Percentiles rank a stretch among this genome's conserved stretches.
These are phyloP conservation scores for Ruditapes philippinarum DNA, from an alignment of 1,140 invertebrate genomes.

Conservation along the genomic window DNA sequence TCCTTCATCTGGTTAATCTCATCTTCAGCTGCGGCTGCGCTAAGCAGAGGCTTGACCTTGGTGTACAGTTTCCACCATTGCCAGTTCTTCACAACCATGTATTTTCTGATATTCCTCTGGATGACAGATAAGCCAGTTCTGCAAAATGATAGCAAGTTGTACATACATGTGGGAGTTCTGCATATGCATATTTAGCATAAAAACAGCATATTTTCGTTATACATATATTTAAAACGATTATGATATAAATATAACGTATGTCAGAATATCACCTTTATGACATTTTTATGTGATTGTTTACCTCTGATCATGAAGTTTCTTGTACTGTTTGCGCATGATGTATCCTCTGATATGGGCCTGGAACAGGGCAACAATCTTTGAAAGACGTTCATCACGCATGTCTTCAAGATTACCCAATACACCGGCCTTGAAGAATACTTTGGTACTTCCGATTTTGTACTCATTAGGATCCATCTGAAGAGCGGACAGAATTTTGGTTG, in stretches of 20 bases:
- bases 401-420: constrained; percentile 99
- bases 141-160: too few species aligned
- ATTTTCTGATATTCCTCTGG: constrained; percentile 99
- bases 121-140: constrained; percentile 97
- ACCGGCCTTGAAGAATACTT: constrained; percentile 99
- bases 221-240: neutral
- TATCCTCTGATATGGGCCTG: constrained; percentile 96
- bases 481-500: constrained; percentile 92
- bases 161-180: too few species aligned
- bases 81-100: constrained; percentile 99
- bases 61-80: constrained; percentile 99
- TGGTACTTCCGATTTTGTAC: constrained; percentile 97
- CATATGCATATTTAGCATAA: too few species aligned
- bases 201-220: too few species aligned
- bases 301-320: constrained; percentile 98
- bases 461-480: constrained; percentile 94
- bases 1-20: constrained; percentile 99
- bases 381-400: constrained; percentile 98
- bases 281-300: constrained; percentile 79
- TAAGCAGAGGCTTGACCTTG: constrained; percentile 98
- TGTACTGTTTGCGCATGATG: constrained; percentile 95
- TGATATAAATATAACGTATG: neutral
- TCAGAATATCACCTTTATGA: too few species aligned
- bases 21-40: constrained; percentile 98
- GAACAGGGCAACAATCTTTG: constrained; percentile 99